Conservation (phyloP, 2,113 vertebrate genomes). For the Genyomyrus donnyi region DNA sequence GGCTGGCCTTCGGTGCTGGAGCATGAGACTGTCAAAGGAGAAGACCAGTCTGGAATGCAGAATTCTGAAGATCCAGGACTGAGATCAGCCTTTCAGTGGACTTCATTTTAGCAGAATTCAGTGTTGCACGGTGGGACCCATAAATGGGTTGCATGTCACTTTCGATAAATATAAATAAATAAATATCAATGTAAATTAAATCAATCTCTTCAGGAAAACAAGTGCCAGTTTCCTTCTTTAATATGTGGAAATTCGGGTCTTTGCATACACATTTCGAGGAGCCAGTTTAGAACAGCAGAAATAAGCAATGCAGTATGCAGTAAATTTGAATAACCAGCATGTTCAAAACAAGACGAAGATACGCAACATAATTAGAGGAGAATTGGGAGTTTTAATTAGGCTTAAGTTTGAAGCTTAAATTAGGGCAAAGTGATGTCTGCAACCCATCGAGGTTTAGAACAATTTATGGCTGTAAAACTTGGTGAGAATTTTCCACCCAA, state of each 20-base stretch:
- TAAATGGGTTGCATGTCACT: not conserved
- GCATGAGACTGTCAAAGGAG: not conserved
- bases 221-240: not conserved
- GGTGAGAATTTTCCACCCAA: not conserved
- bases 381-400: not conserved
- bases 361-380: not conserved
- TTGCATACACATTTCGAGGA: not conserved
- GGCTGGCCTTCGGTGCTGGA: not conserved
- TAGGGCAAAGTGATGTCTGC: not conserved
- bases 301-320: not conserved
- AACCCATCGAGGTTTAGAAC: not conserved
- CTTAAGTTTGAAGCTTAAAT: not conserved
- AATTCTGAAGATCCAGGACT: not conserved
- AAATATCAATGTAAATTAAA: not conserved
- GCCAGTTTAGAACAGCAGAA: not conserved
- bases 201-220: not conserved
- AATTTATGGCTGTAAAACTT: not conserved
- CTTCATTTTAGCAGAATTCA: not conserved
- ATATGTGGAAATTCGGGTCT: not conserved
- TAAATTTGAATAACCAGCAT: not conserved
- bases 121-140: not conserved
- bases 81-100: not conserved
- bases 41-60: not conserved
- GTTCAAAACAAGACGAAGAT: not conserved
- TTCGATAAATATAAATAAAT: not conserved